These are phyloP conservation scores for Pterois miles DNA, from an alignment of 2,797 vertebrate species.

Conservation along the genomic window DNA sequence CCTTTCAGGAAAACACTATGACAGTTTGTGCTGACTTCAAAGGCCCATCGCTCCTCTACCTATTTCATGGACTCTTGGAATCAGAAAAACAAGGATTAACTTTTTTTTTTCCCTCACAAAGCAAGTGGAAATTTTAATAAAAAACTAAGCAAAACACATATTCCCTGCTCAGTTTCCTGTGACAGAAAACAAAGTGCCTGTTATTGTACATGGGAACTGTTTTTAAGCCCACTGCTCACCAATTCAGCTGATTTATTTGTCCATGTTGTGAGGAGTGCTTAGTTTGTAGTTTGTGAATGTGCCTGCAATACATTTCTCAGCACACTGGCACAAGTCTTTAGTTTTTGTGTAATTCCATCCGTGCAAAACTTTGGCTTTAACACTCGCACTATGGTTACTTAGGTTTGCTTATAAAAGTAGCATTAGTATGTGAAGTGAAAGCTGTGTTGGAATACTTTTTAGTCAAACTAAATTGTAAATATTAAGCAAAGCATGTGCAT, in stretches of 20 bases:
- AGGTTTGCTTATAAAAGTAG: slow-evolving; percentile 15
- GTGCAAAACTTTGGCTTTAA: slow-evolving; percentile 16
- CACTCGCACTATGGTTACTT: slow-evolving; percentile 21
- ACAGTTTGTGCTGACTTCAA: slow-evolving; percentile 43
- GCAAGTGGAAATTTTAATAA: slow-evolving; percentile 35
- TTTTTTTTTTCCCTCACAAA: background rate
- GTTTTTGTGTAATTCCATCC: slow-evolving; percentile 17
- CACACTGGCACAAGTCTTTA: background rate
- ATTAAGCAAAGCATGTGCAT: background rate
- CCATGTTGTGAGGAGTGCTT: slow-evolving; percentile 11
- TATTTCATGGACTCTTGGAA: slow-evolving; percentile 74
- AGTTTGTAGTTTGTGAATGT: slow-evolving; percentile 18
- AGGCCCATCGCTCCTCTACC: slow-evolving; percentile 24
- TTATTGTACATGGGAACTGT: slow-evolving; percentile 18
- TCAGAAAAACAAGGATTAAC: slow-evolving; percentile 66
- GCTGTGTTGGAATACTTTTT: background rate
- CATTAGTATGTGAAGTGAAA: background rate
- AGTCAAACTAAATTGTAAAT: background rate
- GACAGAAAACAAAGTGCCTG: slow-evolving; percentile 41
- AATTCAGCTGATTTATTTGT: slow-evolving; percentile 32
- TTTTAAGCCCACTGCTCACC: slow-evolving; percentile 21
- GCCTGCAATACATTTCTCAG: background rate
- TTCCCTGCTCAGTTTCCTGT: slow-evolving; percentile 31
- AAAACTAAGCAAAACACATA: slow-evolving; percentile 46
- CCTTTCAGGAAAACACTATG: slow-evolving; percentile 36